phyloP scores from a whole-genome alignment of 1,140 invertebrate genomes.

The Arctopsyche grandis region DNA sequence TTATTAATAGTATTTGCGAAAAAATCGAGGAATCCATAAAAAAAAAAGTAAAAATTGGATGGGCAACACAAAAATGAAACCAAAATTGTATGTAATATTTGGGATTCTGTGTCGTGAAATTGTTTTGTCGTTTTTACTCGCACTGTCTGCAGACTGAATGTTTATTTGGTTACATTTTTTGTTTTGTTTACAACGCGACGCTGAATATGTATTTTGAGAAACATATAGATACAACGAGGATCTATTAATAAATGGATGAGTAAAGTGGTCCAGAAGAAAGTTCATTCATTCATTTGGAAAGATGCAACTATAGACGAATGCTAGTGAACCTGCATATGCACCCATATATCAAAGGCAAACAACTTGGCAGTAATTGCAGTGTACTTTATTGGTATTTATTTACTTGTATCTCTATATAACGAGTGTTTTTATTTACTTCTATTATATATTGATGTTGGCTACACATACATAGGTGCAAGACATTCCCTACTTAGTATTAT shows the following conservation, averaged over 20 bases:
- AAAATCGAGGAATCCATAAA: background rate
- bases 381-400: too few relatives aligned
- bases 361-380: too few relatives aligned
- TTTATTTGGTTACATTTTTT: constrained; percentile 11
- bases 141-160: background rate
- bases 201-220: background rate
- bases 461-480: too few relatives aligned
- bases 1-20: background rate
- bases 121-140: background rate
- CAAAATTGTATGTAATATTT: too few relatives aligned
- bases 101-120: too few relatives aligned
- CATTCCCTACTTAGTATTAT: too few relatives aligned
- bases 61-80: too few relatives aligned
- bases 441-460: too few relatives aligned
- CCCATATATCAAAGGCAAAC: too few relatives aligned
- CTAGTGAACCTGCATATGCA: too few relatives aligned
- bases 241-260: background rate
- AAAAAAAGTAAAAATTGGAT: background rate
- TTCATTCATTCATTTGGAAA: background rate
- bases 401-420: too few relatives aligned
- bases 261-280: background rate
- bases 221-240: background rate
- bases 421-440: too few relatives aligned
- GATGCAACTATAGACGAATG: background rate
- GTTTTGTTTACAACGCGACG: background rate